Base-by-base conservation (phyloP, 2,113 vertebrate species). In the Mastomys coucha region DNA sequence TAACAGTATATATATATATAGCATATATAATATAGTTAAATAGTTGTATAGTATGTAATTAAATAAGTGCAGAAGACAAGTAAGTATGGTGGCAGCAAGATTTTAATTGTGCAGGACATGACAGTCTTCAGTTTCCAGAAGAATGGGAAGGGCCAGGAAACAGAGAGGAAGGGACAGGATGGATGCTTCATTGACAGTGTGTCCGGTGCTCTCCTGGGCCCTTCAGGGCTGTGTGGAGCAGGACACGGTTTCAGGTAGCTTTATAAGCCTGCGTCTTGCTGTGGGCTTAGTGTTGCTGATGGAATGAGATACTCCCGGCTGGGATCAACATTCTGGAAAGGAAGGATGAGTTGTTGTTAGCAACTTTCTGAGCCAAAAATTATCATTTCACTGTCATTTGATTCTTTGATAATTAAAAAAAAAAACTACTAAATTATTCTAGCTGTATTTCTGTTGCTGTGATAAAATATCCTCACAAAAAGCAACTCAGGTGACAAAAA, bases 281-380 rank as follows among this genome's bases (percentile, higher is more conserved):
- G 67, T 76, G 91, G 84, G 93, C 92, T 96, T 33, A 82, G 9
- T n/a, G 86, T 7, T 0, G 77, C 90, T 77, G 58, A 11, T 72
- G 92, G 86, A 58, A 95, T 95, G 45, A 91, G 76, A 81, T 93
- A 94, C 36, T 94, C 85, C 42, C 93, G 80, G 24, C 70, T 88
- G 82, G 92, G 63, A 65, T 98, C 96, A 98, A 91, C 96, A 95
- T 36, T 91, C 97, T 98, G 95, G 51, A 97, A 97, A 72, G 60
- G 49, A 97, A 97, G 73, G 96, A 86, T 96, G 51, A 95, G 80
- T 93, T 17, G 26, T 12, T 72, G 42, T 58, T 2, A 13, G 88
- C 28, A 95, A 91, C 69, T 56, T 72, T 76, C 65, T 51, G 33
- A 94, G 67, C 36, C 63, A 91, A 73, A 94, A 87, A 87, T 4